These are phyloP conservation scores for Lophura nycthemera DNA, from an alignment of 2,113 vertebrate genomes.

Conservation along the genomic window DNA sequence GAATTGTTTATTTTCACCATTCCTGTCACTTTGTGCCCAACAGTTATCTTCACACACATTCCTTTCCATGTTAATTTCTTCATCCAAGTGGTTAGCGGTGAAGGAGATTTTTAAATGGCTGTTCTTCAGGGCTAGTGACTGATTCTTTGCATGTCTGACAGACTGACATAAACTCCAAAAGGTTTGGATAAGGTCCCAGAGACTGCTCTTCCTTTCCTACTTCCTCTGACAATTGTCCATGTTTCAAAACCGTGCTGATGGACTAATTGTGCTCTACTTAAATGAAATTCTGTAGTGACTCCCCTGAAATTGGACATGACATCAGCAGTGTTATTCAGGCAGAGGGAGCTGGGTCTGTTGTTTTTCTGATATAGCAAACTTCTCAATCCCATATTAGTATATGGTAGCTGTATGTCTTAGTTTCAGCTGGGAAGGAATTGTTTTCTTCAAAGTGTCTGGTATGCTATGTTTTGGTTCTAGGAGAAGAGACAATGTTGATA, in stretches of 20 bases:
- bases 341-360: background rate
- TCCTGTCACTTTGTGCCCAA: background rate
- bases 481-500: too few relatives aligned
- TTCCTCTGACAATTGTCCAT: background rate
- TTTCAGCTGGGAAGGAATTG: too few relatives aligned
- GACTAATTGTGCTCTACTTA: background rate
- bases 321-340: background rate
- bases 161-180: background rate
- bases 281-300: background rate
- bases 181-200: background rate
- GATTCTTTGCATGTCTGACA: background rate
- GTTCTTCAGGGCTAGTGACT: background rate
- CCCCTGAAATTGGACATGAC: background rate
- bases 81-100: background rate
- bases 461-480: too few relatives aligned
- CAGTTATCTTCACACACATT: accelerated
- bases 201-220: background rate
- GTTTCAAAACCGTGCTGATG: background rate
- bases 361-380: background rate
- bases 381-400: accelerated
- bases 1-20: background rate
- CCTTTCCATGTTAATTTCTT: background rate
- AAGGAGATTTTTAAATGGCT: background rate
- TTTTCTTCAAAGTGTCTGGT: too few relatives aligned
- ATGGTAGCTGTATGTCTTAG: background rate